Conservation (phyloP, 2,888 invertebrate genomes). For the Plutella xylostella region DNA sequence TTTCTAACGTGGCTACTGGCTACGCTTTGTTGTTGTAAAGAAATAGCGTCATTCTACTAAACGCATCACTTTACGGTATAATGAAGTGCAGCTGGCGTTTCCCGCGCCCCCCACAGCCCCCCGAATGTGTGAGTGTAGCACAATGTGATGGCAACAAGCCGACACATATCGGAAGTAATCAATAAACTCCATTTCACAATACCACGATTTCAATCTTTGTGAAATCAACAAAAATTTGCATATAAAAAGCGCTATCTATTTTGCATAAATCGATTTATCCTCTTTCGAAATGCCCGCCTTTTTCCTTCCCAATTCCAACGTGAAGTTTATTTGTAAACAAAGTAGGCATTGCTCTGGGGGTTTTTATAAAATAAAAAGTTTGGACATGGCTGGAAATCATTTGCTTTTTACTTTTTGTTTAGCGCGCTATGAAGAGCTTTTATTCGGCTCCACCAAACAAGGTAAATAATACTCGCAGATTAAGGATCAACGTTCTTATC, state of each 20-base stretch:
- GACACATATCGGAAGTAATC: constrained; percentile 25
- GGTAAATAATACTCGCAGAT: no score
- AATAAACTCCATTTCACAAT: constrained; percentile 55
- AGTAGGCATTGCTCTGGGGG: constrained; percentile 61
- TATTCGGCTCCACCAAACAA: constrained; percentile 28
- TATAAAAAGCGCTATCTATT: constrained; percentile 66
- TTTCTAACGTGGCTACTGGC: no score
- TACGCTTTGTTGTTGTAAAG: no score
- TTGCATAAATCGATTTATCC: constrained; percentile 69
- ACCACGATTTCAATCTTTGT: constrained; percentile 62
- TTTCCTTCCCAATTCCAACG: constrained; percentile 62
- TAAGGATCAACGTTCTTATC: no score
- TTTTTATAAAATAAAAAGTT: constrained; percentile 61
- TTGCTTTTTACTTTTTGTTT: constrained; percentile 16
- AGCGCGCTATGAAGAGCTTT: constrained; percentile 18
- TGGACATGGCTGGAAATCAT: constrained; percentile 45
- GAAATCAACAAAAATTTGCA: constrained; percentile 66
- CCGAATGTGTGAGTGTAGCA: no score
- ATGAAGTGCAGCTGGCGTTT: no score
- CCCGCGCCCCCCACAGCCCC: no score
- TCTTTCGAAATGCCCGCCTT: constrained; percentile 53
- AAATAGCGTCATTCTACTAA: no score
- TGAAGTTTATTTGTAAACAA: constrained; percentile 66
- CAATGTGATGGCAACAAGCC: no score
- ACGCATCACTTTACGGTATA: no score